Base-by-base conservation (phyloP, 2,888 invertebrate genomes). In the Zygothrica quintamaculata region DNA sequence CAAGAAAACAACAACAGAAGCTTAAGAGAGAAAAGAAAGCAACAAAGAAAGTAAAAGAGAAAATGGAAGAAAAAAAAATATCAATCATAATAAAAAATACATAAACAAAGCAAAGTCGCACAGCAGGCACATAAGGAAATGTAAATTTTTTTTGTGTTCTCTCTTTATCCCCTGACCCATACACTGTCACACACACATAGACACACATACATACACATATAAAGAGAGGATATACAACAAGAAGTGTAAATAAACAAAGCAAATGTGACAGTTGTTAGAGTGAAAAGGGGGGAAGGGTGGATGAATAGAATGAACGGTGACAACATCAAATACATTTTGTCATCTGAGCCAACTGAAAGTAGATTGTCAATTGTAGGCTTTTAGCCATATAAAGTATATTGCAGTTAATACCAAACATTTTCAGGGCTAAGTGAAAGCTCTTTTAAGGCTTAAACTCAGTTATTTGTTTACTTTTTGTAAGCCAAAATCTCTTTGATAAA, bases 71-170 rank as follows among this genome's bases (percentile, higher is more conserved):
- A 51, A 59, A 60, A 75, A 74, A 78, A 77, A 77, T 78, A 77
- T 77, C 77, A 77, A 77, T 77, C 79, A 77, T 77, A 77, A 77
- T 77, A 77, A 77, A 77, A 78, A 77, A 75, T 78, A 72, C 76
- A 78, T 75, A 77, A 74, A 78, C 79, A 77, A 75, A 72, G 76
- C 64, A 74, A 74, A 71, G 64, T 56, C 74, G 59, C 70, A 74
- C 69, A 69, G 62, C 77, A 42, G 61, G 60, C 62, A 70, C 72
- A 77, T 62, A 65, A 75, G 78, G 55, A 74, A 76, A 76, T 76
- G 76, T 77, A 75, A 74, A 75, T 74, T 70, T 74, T 34, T 70
- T 74, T 34, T 60, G 68, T 60, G 68, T 47, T 70, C 46, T 72
- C 46, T 39, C 59, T 46, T 43, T 2, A 46, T 13, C 42, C 13